Percentiles rank a stretch among this genome's conserved stretches.
Evolutionary conservation across 2,797 vertebrate genomes (phyloP).

Genomic region (Sebastes diploproa): DNA sequence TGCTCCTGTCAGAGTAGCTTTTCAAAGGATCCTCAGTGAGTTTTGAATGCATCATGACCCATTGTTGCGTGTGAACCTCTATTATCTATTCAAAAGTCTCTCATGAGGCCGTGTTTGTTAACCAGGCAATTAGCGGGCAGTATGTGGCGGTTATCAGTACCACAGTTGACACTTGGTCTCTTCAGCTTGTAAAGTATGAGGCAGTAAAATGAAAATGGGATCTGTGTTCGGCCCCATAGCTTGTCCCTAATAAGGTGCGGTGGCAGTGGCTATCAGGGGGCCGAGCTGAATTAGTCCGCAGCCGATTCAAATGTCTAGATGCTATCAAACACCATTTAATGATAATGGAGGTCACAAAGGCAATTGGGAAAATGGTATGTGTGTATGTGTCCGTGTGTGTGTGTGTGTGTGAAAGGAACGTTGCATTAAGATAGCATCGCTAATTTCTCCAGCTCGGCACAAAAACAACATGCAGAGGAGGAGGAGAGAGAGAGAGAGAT

Average conservation of each 20-base stretch:
- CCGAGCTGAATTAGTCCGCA: conserved; percentile 60
- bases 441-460: conserved; percentile 65
- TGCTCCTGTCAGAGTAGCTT: conserved; percentile 1
- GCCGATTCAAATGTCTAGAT: conserved; percentile 76
- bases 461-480: conserved; percentile 59
- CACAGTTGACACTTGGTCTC: conserved; percentile 61
- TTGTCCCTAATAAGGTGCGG: conserved; percentile 75
- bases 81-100: conserved; percentile 74
- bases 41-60: conserved; percentile 44
- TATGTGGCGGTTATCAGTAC: conserved; percentile 67
- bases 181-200: conserved; percentile 66
- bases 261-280: conserved; percentile 63
- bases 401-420: conserved; percentile 36
- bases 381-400: conserved; percentile 17
- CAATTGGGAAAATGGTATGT: conserved; percentile 59
- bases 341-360: conserved; percentile 72
- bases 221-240: conserved; percentile 55
- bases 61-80: conserved; percentile 48
- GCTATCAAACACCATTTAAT: conserved; percentile 72
- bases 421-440: conserved; percentile 72
- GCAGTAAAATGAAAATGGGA: conserved; percentile 77
- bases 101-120: conserved; percentile 70
- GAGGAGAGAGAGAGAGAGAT: neutral
- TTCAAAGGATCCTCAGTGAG: conserved; percentile 21
- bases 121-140: conserved; percentile 63